Percentiles rank a stretch among this genome's conserved stretches.
Conservation (phyloP, 1,140 invertebrate genomes). For the Drosophila suzukii region DNA sequence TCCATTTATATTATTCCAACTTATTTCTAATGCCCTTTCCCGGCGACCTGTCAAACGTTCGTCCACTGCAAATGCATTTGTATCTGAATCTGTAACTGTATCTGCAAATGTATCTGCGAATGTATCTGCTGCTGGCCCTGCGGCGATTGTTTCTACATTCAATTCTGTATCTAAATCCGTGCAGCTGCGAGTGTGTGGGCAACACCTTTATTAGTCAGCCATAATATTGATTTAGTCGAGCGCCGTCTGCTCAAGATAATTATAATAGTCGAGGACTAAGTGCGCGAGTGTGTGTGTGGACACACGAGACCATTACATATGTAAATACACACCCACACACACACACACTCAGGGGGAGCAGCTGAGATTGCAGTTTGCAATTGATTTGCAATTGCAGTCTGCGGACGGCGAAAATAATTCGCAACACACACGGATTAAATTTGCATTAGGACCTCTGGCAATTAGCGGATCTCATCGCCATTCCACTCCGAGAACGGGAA, state of each 20-base stretch:
- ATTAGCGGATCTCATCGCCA: slow-evolving; percentile 52
- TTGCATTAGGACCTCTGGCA: slow-evolving; percentile 77
- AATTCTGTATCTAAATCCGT: slow-evolving; percentile 25
- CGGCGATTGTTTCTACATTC: slow-evolving; percentile 33
- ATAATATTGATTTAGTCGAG: slow-evolving; percentile 81
- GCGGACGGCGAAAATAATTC: slow-evolving; percentile 79
- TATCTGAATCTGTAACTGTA: slow-evolving; percentile 20
- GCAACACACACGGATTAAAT: slow-evolving; percentile 79
- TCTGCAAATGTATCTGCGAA: slow-evolving; percentile 8
- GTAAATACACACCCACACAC: slow-evolving; percentile 39
- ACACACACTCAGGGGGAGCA: slow-evolving; percentile 1
- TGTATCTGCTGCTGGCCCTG: slow-evolving; percentile 9
- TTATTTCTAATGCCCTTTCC: slow-evolving; percentile 52
- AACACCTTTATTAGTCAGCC: slow-evolving; percentile 69
- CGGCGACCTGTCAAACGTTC: slow-evolving; percentile 36
- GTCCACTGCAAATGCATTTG: slow-evolving; percentile 35
- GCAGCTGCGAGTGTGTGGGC: slow-evolving; percentile 23
- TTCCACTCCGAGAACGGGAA: too few relatives aligned
- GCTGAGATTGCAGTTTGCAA: slow-evolving; percentile 50
- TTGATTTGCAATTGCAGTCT: slow-evolving; percentile 76
- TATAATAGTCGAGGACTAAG: slow-evolving; percentile 43
- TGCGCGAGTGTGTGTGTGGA: slow-evolving; percentile 10
- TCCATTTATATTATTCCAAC: slow-evolving; percentile 46
- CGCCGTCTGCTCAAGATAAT: slow-evolving; percentile 75
- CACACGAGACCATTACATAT: slow-evolving; percentile 55